A percentile compares a stretch with the other conserved stretches of the same genome.
Evolutionary conservation across 2,797 vertebrate genomes (phyloP).

Genomic region (Sebastes vulpes): DNA sequence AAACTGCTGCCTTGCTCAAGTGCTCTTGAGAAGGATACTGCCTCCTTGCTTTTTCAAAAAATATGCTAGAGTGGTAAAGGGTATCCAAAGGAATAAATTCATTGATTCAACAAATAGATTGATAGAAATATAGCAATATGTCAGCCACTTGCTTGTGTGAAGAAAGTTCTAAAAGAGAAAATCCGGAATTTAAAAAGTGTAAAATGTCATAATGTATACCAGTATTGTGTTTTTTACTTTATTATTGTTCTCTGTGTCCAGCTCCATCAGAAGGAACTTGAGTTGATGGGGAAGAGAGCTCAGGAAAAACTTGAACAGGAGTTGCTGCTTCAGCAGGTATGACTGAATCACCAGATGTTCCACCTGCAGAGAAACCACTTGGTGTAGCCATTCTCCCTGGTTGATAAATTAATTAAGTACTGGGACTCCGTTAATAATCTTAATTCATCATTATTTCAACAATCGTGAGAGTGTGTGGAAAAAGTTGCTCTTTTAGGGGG

Average conservation of each 20-base stretch:
- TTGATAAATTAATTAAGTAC: neutral
- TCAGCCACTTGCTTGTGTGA: neutral
- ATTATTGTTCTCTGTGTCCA: constrained; percentile 47
- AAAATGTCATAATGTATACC: neutral
- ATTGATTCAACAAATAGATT: neutral
- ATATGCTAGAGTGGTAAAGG: neutral
- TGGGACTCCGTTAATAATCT: neutral
- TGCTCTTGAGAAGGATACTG: neutral
- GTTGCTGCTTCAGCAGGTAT: constrained; percentile 86
- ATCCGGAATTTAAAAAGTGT: neutral
- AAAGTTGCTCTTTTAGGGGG: neutral
- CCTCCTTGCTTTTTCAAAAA: neutral
- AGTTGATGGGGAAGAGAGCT: constrained; percentile 76
- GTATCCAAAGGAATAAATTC: neutral
- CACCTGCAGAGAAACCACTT: neutral
- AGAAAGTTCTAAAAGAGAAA: neutral
- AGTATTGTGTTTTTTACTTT: neutral
- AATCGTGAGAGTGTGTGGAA: neutral
- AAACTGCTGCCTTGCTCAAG: neutral
- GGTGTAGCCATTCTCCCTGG: no score
- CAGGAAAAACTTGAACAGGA: constrained; percentile 85
- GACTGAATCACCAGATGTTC: neutral
- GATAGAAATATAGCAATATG: neutral
- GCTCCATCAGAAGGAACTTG: constrained; percentile 79
- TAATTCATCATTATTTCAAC: neutral